Conservation (phyloP, 1,140 invertebrate species). For the Cydia splendana region DNA sequence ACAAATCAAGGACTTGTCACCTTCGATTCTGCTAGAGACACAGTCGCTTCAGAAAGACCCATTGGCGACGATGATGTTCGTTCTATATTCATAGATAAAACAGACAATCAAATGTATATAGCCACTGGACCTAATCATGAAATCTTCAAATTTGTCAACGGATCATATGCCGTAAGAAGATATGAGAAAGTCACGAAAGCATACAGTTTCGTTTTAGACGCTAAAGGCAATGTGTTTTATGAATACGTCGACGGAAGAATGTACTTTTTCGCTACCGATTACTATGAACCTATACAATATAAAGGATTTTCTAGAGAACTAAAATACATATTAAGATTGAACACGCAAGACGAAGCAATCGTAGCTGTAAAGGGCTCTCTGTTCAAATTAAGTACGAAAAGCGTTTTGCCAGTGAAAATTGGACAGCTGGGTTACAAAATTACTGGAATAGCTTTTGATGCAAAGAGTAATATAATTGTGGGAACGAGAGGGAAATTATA, state of each 20-base stretch:
- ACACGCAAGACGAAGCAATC: slow-evolving; percentile 66
- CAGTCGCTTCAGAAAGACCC: slow-evolving; percentile 63
- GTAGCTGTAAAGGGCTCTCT: slow-evolving; percentile 67
- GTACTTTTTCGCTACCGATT: slow-evolving; percentile 66
- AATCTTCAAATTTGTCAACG: slow-evolving; percentile 67
- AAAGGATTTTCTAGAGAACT: slow-evolving; percentile 71
- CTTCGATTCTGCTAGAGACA: slow-evolving; percentile 61
- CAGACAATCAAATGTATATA: slow-evolving; percentile 71
- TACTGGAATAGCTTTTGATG: slow-evolving; percentile 67
- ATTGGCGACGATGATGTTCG: slow-evolving; percentile 70
- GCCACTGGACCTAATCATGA: slow-evolving; percentile 63
- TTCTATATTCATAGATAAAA: slow-evolving; percentile 69
- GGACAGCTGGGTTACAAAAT: slow-evolving; percentile 69
- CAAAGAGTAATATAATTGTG: slow-evolving; percentile 67
- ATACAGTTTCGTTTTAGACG: slow-evolving; percentile 67
- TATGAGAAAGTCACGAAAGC: slow-evolving; percentile 70
- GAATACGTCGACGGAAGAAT: slow-evolving; percentile 71
- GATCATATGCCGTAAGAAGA: slow-evolving; percentile 64
- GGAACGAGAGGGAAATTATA: slow-evolving; percentile 75
- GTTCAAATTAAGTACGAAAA: slow-evolving; percentile 57
- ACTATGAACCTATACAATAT: slow-evolving; percentile 69
- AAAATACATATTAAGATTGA: slow-evolving; percentile 67
- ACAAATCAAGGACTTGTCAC: slow-evolving; percentile 69
- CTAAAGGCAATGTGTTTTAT: slow-evolving; percentile 67
- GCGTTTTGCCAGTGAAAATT: slow-evolving; percentile 65